Evolutionary conservation across 2,113 vertebrate species (phyloP).

Genomic region (Otus sunia): DNA sequence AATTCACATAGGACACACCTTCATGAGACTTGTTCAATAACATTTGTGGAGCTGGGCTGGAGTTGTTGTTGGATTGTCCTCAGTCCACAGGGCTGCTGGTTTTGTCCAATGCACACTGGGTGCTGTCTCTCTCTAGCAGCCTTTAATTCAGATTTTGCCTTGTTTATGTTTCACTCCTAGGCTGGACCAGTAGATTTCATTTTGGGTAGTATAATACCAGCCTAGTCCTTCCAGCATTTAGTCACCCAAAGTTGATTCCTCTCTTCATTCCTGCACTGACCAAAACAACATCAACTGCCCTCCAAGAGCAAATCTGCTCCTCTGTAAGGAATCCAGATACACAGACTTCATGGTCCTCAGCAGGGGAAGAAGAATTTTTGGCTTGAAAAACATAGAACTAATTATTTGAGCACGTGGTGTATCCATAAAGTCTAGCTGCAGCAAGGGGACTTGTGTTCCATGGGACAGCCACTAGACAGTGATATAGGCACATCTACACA

Average conservation of each 20-base stretch:
- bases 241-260: not conserved
- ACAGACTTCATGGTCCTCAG: conserved; percentile 10
- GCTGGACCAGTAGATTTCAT: not conserved
- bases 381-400: not conserved
- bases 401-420: conserved; percentile 13
- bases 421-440: conserved; percentile 25
- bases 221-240: not conserved
- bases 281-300: not conserved
- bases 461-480: conserved; percentile 62
- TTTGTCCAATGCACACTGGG: conserved; percentile 18
- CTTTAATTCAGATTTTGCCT: conserved; percentile 55
- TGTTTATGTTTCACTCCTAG: conserved; percentile 25
- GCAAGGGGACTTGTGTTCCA: not conserved
- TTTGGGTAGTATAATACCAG: not conserved
- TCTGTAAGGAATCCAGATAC: conserved; percentile 5
- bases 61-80: conserved; percentile 67
- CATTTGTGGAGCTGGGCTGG: conserved; percentile 63
- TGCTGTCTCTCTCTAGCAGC: conserved; percentile 31
- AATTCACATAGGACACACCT: conserved; percentile 68
- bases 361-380: conserved; percentile 39
- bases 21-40: conserved; percentile 68
- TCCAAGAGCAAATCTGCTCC: not conserved
- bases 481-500: conserved; percentile 49
- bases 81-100: conserved; percentile 51
- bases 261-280: conserved; percentile 9